These are phyloP conservation scores for Saccostrea glomerata DNA, from an alignment of 1,140 invertebrate genomes.

Conservation along the genomic window DNA sequence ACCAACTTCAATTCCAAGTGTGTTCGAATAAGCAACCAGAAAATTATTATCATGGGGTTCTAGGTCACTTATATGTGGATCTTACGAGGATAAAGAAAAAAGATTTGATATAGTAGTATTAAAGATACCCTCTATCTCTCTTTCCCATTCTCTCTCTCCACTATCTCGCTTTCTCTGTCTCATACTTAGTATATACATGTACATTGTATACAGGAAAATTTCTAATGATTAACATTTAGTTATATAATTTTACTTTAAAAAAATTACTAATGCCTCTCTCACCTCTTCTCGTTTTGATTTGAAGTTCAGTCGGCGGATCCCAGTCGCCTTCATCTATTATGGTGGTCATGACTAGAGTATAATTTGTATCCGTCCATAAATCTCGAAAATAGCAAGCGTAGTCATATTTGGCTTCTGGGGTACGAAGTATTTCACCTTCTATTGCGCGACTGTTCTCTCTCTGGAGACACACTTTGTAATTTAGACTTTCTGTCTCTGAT, in stretches of 20 bases:
- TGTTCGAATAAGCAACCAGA: neutral
- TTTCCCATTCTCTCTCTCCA: too few relatives aligned
- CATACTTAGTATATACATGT: too few relatives aligned
- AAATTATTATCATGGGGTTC: conserved; percentile 25
- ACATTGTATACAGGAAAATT: too few relatives aligned
- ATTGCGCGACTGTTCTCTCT: neutral
- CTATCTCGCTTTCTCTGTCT: too few relatives aligned
- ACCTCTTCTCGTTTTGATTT: conserved; percentile 7
- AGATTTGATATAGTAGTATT: too few relatives aligned
- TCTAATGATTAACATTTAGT: too few relatives aligned
- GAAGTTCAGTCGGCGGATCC: neutral
- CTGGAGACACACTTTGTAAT: neutral
- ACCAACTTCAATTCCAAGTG: conserved; percentile 11
- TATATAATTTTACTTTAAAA: neutral
- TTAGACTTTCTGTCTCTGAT: neutral
- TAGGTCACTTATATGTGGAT: neutral
- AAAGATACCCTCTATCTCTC: too few relatives aligned
- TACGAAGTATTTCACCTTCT: neutral
- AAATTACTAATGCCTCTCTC: neutral
- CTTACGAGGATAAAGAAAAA: neutral
- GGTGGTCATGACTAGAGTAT: conserved; percentile 11
- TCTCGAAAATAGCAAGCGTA: conserved; percentile 15
- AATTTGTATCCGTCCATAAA: conserved; percentile 4
- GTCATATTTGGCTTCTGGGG: neutral
- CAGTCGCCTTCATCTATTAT: conserved; percentile 2